Base-by-base conservation (phyloP, 2,113 vertebrate genomes). In the Speoplatyrhinus poulsoni region DNA sequence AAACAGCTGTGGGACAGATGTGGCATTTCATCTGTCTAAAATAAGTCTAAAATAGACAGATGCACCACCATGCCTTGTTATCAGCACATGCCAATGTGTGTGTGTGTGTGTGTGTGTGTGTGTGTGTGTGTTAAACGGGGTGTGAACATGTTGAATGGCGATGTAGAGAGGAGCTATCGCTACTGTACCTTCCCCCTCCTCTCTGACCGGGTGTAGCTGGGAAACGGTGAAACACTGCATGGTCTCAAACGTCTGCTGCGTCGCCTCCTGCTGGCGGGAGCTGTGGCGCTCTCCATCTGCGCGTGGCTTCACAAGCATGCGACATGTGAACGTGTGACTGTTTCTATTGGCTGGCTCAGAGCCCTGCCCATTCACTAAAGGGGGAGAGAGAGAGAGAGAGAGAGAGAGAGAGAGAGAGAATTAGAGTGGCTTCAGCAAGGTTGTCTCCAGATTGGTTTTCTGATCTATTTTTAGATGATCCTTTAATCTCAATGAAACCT, bases 161-260 rank as follows among this genome's bases (percentile, higher is more conserved):
- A 81, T 73, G 52, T 68, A 46, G 67, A 57, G 78, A 83, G 47
- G 71, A 82, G 84, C 26, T 26, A 26, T 4, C 10, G 1, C 8
- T 36, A n/a, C n/a, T 62, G 1, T 92, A 99, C 98, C 98, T 95
- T 99, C 98, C 47, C 96, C 97, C 0, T 99, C 98, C 77, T 99
- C 97, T 85, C 94, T 96, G 92, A 99, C 97, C 72, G 96, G 98
- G 93, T 98, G 97, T 90, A 97, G 98, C 86, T 99, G 96, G 57
- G 97, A 99, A 76, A 99, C 96, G 49, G 97, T 95, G 67, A 99
- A 99, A 86, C 98, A 99, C 95, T 99, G 98, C 98, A 99, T 97
- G 93, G 95, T 95, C 94, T 99, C 96, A 0, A 98, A 99, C 83
- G 96, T 98, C 93, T 96, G 97, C 79, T 93, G 95, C 15, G 91